Percentiles rank a stretch among this genome's conserved stretches.
Conservation (phyloP, 2,797 vertebrate species). For the Pelodytes ibericus region DNA sequence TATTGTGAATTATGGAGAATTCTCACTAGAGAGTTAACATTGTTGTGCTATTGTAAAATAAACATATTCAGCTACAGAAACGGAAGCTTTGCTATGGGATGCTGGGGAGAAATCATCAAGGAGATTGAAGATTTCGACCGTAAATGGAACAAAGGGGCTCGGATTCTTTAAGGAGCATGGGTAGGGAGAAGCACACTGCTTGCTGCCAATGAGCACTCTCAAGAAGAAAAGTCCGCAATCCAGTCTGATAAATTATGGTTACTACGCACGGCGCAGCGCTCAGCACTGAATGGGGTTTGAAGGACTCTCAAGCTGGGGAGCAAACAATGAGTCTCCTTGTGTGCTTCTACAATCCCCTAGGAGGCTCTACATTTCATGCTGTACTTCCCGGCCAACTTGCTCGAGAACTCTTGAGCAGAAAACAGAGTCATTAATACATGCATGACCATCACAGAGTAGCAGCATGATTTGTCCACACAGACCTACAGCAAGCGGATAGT, state of each 20-base stretch:
- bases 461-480: neutral
- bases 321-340: slow-evolving; percentile 45
- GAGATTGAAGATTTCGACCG: too few species aligned
- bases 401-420: slow-evolving; percentile 27
- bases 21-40: too few species aligned
- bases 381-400: neutral
- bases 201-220: slow-evolving; percentile 28
- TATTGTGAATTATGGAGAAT: too few species aligned
- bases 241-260: slow-evolving; percentile 20
- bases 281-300: slow-evolving; percentile 18
- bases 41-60: too few species aligned
- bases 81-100: too few species aligned
- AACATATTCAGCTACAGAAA: too few species aligned
- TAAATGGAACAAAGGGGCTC: slow-evolving; percentile 21
- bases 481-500: neutral
- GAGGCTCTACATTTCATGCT: slow-evolving; percentile 10
- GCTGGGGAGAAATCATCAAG: too few species aligned
- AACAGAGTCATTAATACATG: slow-evolving; percentile 36
- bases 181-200: slow-evolving; percentile 11
- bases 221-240: slow-evolving; percentile 15
- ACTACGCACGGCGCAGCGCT: neutral
- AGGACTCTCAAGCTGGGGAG: slow-evolving; percentile 33
- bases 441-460: neutral
- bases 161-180: slow-evolving; percentile 1
- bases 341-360: slow-evolving; percentile 19